Base-by-base conservation (phyloP, 2,888 invertebrate genomes). In the Oegoconia quadripuncta region DNA sequence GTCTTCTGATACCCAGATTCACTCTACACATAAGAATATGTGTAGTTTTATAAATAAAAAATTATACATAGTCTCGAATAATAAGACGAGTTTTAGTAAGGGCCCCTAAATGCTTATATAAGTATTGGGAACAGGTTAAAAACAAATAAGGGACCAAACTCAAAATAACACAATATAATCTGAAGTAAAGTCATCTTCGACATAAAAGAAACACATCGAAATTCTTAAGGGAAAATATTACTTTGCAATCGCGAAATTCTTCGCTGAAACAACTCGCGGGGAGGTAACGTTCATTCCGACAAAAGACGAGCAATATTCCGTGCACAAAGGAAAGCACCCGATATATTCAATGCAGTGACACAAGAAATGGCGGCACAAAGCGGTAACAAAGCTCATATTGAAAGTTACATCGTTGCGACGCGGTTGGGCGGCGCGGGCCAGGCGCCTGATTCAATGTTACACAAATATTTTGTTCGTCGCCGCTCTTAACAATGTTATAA, bases 311-410 rank as follows among this genome's bases (percentile, higher is more conserved):
- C 86, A 84, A 84, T 86, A 86, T 84, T 79, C 83, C 72, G 77
- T 71, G 79, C 81, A 86, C 86, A 86, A 86, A 86, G 86, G 84
- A 76, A 74, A 77, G 74, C 80, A 73, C 73, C 76, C 84, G 83
- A 86, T 86, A 86, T 86, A 86, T 86, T 86, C 84, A 83, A 84
- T 84, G 87, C 83, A 83, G 84, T 86, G 86, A 86, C 86, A 84
- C 77, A 84, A 84, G 84, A 83, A 84, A 83, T 78, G 74, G 76
- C 77, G 79, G 74, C 74, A 73, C 78, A 74, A 74, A 78, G 79
- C 80, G 79, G 81, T 82, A 78, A 82, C 84, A 84, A 86, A 86
- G 82, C 82, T 83, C 78, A 35, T 74, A 84, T 83, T 80, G 82
- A 73, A 74, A 79, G 77, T 80, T 73, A 80, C 76, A 74, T 63